A percentile compares a stretch with the other conserved stretches of the same genome.
These are phyloP conservation scores for Lerista edwardsae DNA, from an alignment of 2,797 vertebrate species.

Conservation along the genomic window DNA sequence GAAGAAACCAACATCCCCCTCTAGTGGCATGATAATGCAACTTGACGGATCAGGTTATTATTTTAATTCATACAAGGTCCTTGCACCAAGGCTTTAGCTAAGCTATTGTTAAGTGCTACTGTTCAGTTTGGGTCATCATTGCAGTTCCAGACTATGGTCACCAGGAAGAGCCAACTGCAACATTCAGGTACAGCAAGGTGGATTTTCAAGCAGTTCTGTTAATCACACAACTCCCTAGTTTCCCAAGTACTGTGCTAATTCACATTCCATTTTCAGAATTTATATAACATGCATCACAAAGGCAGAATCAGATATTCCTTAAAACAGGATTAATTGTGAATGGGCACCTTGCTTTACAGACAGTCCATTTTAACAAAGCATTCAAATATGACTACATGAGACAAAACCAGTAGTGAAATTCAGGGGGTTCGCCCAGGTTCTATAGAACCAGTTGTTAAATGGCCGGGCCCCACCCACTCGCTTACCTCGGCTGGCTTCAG, in stretches of 20 bases:
- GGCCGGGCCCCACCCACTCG: too few species aligned
- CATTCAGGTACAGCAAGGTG: not conserved
- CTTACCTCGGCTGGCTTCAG: too few species aligned
- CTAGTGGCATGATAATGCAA: not conserved
- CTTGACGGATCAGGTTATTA: not conserved
- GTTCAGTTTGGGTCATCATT: not conserved
- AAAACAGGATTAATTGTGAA: not conserved
- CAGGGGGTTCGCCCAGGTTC: too few species aligned
- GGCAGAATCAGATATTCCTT: not conserved
- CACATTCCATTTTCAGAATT: not conserved
- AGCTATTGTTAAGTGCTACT: not conserved
- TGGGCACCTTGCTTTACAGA: not conserved
- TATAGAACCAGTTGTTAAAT: too few species aligned
- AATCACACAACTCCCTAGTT: not conserved
- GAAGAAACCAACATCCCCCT: conserved; percentile 7
- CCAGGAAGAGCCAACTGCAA: not conserved
- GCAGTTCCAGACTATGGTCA: too few species aligned
- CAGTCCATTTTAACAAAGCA: too few species aligned
- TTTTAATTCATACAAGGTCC: too few species aligned
- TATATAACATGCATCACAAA: not conserved
- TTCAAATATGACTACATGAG: too few species aligned
- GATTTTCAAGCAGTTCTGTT: not conserved
- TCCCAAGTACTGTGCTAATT: not conserved
- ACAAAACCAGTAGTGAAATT: too few species aligned
- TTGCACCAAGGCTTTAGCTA: not conserved